phyloP scores from a whole-genome alignment of 1,140 invertebrate species.

The Drosophila bocki region DNA sequence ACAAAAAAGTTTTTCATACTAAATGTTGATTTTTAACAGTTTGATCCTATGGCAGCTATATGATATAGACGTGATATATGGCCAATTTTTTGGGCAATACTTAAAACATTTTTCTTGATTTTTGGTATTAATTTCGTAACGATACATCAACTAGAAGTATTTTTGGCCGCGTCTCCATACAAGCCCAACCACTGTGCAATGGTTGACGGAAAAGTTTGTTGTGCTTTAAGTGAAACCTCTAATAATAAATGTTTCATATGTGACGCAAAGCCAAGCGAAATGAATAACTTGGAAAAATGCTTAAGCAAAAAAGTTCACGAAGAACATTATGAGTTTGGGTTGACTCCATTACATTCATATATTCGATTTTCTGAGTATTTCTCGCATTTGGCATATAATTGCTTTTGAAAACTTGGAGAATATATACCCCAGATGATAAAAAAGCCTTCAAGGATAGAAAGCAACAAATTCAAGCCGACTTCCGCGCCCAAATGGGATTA shows the following conservation, averaged over 20 bases:
- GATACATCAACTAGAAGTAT: no score
- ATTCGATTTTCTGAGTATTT: constrained; percentile 3
- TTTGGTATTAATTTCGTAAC: no score
- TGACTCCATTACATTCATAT: neutral
- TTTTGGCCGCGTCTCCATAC: no score
- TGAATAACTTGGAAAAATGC: constrained; percentile 1
- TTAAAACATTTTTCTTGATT: no score
- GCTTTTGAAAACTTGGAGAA: constrained; percentile 7
- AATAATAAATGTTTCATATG: constrained; percentile 7
- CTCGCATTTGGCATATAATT: constrained; percentile 2
- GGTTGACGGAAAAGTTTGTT: constrained; percentile 14
- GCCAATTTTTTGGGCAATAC: no score
- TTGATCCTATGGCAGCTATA: no score
- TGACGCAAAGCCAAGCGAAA: constrained; percentile 3
- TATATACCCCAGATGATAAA: constrained; percentile 6
- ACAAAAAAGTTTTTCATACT: no score
- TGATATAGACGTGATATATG: no score
- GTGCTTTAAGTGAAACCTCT: constrained; percentile 7
- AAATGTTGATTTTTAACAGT: no score
- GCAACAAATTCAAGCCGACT: neutral
- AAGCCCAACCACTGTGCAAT: neutral
- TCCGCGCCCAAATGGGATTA: constrained; percentile 9
- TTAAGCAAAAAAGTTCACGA: neutral
- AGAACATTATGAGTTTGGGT: neutral
- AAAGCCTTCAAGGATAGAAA: neutral